phyloP scores from a whole-genome alignment of 2,888 invertebrate genomes.

The Rhimphoctona megacephalus region DNA sequence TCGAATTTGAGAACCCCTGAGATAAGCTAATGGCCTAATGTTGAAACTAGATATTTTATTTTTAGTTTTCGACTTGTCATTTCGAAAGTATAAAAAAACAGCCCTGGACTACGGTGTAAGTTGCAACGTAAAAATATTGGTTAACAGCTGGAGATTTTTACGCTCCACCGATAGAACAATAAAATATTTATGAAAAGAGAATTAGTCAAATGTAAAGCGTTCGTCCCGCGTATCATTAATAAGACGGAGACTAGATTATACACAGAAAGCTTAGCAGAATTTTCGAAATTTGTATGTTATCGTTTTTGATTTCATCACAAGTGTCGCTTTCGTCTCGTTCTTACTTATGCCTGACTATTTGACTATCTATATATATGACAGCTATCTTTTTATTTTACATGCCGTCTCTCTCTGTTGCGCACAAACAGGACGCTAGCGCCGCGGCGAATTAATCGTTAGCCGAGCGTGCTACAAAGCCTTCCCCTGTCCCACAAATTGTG shows the following conservation, averaged over 20 bases:
- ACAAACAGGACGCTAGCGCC: too few species aligned
- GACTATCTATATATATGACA: too few species aligned
- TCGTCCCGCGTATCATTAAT: background rate
- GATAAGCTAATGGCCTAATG: background rate
- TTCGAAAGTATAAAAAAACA: background rate
- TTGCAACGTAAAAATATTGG: background rate
- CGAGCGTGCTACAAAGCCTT: background rate
- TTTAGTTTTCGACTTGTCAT: background rate
- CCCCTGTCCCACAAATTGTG: background rate
- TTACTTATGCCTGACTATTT: too few species aligned
- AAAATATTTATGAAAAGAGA: background rate
- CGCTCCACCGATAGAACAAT: background rate
- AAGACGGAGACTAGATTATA: too few species aligned
- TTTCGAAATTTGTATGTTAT: too few species aligned
- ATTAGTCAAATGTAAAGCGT: background rate
- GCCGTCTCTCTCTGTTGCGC: too few species aligned
- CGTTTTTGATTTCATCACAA: too few species aligned
- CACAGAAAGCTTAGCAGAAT: too few species aligned
- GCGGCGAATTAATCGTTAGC: too few species aligned
- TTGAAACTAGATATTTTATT: constrained; percentile 23
- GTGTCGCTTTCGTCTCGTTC: too few species aligned
- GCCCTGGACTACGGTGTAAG: background rate
- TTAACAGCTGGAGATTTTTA: background rate
- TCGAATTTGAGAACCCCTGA: constrained; percentile 56
- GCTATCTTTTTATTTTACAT: too few species aligned